A percentile compares a stretch with the other conserved stretches of the same genome.
Conservation (phyloP, 2,113 vertebrate genomes). For the Tiliqua scincoides region DNA sequence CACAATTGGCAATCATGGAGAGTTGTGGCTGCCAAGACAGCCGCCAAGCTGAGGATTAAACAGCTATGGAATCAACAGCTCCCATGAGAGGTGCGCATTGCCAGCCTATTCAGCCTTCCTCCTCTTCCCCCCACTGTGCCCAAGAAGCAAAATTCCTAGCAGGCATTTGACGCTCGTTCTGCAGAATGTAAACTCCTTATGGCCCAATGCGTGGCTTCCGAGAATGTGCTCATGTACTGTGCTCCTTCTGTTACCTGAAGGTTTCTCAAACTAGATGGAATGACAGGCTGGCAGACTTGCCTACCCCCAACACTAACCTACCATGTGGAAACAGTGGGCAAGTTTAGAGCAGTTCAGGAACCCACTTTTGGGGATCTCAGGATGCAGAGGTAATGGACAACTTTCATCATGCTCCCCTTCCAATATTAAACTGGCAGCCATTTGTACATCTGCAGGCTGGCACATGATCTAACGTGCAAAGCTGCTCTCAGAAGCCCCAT, state of each 20-base stretch:
- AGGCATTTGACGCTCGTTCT: not conserved
- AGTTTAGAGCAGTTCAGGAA: not conserved
- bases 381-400: not conserved
- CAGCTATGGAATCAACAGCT: conserved; percentile 16
- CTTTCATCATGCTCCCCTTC: not conserved
- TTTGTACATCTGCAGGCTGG: too few species aligned
- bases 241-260: not conserved
- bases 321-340: not conserved
- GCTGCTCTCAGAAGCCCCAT: not conserved
- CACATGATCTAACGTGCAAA: not conserved
- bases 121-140: not conserved
- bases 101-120: not conserved
- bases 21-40: not conserved
- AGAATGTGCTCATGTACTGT: too few species aligned
- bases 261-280: not conserved
- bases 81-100: not conserved
- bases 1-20: conserved; percentile 20
- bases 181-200: not conserved
- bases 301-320: not conserved
- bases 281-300: not conserved
- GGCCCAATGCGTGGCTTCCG: not conserved
- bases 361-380: not conserved
- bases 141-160: not conserved
- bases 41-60: conserved; percentile 12
- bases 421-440: too few species aligned